Percentiles rank a stretch among this genome's conserved stretches.
Evolutionary conservation across 2,888 invertebrate genomes (phyloP).

Genomic region (Heteromurus nitidus): DNA sequence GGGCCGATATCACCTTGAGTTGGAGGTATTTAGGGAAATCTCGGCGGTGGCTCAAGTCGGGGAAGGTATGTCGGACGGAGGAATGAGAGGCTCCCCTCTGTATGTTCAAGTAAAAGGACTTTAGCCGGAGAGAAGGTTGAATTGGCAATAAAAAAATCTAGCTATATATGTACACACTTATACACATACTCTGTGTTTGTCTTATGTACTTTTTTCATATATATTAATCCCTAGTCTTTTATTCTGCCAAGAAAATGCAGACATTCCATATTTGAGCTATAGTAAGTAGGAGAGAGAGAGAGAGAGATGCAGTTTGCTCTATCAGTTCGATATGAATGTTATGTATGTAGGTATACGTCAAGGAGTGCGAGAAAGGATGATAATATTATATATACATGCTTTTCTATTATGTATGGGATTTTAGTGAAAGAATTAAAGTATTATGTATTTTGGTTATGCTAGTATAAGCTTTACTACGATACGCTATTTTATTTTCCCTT

Average conservation of each 20-base stretch:
- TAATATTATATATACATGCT: slow-evolving; percentile 13
- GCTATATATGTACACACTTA: too few species aligned
- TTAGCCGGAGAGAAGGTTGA: slow-evolving; percentile 67
- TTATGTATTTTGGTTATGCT: background rate
- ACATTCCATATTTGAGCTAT: slow-evolving; percentile 52
- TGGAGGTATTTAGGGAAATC: background rate
- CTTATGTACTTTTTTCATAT: slow-evolving; percentile 24
- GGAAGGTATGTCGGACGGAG: background rate
- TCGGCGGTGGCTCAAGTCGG: background rate
- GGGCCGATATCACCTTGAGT: background rate
- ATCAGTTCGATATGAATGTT: too few species aligned
- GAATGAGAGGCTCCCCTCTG: slow-evolving; percentile 39
- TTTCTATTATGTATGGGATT: slow-evolving; percentile 15
- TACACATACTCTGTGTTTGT: too few species aligned
- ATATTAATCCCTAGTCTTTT: slow-evolving; percentile 35
- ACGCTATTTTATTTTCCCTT: background rate
- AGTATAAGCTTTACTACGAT: background rate
- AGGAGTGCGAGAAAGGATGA: too few species aligned
- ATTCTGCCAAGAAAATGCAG: slow-evolving; percentile 60
- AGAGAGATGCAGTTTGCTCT: too few species aligned
- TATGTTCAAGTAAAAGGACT: slow-evolving; percentile 67
- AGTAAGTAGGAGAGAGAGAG: too few species aligned
- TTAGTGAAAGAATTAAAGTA: slow-evolving; percentile 38
- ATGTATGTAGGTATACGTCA: too few species aligned
- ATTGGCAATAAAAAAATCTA: slow-evolving; percentile 64